Evolutionary conservation across 2,888 invertebrate genomes (phyloP), one percentile per base, ranked within the genome.

Genomic region (Hofmannophila pseudospretella): DNA sequence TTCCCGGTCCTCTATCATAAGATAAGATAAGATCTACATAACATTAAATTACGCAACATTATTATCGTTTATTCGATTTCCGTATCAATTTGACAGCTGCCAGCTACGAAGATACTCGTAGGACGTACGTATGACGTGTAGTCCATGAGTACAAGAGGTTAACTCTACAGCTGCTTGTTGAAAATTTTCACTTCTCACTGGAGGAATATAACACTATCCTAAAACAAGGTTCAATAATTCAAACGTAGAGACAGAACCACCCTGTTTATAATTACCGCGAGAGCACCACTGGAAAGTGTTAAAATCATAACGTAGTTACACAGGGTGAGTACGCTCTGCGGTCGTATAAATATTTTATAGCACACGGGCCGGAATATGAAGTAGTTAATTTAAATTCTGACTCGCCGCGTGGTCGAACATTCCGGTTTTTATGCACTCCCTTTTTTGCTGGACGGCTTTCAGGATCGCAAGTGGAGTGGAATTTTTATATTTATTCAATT

Each of bases 351-450:
- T 75, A 72, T 74, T 76, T 71, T 67, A 75, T 64, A 52, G 58
- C 60, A 54, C 55, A 51, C 59, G 58, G 58, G 58, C 61, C 56
- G 50, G 69, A 72, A 73, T 78, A 75, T 76, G 76, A 74, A 78
- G 75, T 72, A 71, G 74, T 76, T 79, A 79, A 76, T 76, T 77
- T 74, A 72, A 75, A 78, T 79, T 74, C 74, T 66, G 68, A 49
- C 68, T 68, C 57, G 59, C 55, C 51, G 49, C 45, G 11, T 27
- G 27, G 27, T 27, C 27, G 12, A 27, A 27, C 12, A 10, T 23
- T 23, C 23, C n/a, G 23, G 1, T n/a, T 23, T 23, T 23, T 23
- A 23, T 23, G 8, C 23, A 23, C 23, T 23, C 7, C n/a, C 8
- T 23, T n/a, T 23, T 23, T 23, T 23, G 2, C 4, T n/a, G 23